Conservation (phyloP, 2,113 vertebrate species). For the Oncorhynchus masou region DNA sequence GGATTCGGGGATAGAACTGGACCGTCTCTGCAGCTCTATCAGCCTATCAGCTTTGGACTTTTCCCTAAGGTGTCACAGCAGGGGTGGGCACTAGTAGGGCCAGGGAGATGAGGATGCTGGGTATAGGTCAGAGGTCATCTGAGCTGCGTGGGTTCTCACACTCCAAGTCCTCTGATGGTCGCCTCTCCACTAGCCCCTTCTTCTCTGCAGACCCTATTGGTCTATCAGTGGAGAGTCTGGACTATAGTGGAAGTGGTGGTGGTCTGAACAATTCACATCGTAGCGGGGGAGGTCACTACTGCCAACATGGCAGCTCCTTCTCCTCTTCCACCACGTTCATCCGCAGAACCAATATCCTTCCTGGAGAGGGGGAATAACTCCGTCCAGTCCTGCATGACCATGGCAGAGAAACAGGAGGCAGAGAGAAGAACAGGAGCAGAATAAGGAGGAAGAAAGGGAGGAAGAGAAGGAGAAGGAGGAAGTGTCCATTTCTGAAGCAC, state of each 20-base stretch:
- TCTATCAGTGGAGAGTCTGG: constrained; percentile 39
- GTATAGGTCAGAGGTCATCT: constrained; percentile 20
- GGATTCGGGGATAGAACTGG: constrained; percentile 87
- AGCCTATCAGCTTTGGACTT: constrained; percentile 49
- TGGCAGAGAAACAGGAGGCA: constrained; percentile 8
- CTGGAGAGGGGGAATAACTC: constrained; percentile 28
- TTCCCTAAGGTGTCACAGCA: background rate
- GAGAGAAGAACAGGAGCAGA: constrained; percentile 4
- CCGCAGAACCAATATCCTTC: constrained; percentile 56
- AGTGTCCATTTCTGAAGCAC: background rate
- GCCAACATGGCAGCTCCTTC: constrained; percentile 18
- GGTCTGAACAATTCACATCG: background rate
- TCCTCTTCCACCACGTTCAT: constrained; percentile 50
- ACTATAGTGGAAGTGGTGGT: constrained; percentile 1
- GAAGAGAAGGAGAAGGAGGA: background rate
- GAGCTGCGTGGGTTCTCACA: constrained; percentile 34
- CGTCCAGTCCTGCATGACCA: background rate
- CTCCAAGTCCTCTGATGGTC: constrained; percentile 40
- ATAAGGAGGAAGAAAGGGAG: constrained; percentile 4
- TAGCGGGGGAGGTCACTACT: background rate
- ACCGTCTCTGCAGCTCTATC: constrained; percentile 76
- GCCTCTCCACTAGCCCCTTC: constrained; percentile 35
- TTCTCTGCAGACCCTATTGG: constrained; percentile 37
- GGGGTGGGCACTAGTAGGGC: background rate
- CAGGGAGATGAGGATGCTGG: constrained; percentile 4